phyloP scores from a whole-genome alignment of 2,113 vertebrate genomes.

The Toxostoma redivivum region DNA sequence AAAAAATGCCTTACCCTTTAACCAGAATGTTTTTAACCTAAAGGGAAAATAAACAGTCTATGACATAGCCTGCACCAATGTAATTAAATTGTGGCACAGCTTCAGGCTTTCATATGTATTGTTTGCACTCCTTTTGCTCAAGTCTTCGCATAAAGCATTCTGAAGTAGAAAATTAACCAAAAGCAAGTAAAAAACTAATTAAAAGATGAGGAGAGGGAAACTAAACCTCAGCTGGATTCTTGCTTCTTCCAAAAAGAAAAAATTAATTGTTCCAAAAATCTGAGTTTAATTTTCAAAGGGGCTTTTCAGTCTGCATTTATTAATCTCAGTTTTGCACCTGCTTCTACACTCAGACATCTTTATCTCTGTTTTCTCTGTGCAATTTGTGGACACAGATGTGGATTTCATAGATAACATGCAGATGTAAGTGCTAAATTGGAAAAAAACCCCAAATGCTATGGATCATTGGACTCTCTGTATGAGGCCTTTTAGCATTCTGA shows the following conservation, averaged over 20 bases:
- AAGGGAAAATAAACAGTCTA: not conserved
- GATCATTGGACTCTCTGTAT: not conserved
- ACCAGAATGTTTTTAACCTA: not conserved
- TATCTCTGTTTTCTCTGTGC: not conserved
- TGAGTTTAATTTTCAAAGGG: not conserved
- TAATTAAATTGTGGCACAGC: not conserved
- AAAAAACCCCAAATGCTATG: not conserved
- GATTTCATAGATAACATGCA: not conserved
- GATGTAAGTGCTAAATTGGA: slow-evolving; percentile 11
- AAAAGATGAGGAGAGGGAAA: not conserved
- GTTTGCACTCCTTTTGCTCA: not conserved
- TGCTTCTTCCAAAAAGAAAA: not conserved
- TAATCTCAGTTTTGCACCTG: slow-evolving; percentile 35
- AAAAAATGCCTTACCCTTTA: slow-evolving; percentile 14
- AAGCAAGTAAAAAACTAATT: not conserved
- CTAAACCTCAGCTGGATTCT: not conserved
- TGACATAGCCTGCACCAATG: not conserved
- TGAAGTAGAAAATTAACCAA: not conserved
- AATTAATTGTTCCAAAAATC: not conserved
- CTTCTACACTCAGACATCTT: not conserved
- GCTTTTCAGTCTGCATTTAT: not conserved
- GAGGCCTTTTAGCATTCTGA: not conserved
- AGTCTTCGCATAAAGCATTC: not conserved
- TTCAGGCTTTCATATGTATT: not conserved
- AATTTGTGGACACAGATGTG: slow-evolving; percentile 27